Evolutionary conservation across 1,140 invertebrate genomes (phyloP), one percentile per base, ranked within the genome.

Genomic region (Tribolium madens): DNA sequence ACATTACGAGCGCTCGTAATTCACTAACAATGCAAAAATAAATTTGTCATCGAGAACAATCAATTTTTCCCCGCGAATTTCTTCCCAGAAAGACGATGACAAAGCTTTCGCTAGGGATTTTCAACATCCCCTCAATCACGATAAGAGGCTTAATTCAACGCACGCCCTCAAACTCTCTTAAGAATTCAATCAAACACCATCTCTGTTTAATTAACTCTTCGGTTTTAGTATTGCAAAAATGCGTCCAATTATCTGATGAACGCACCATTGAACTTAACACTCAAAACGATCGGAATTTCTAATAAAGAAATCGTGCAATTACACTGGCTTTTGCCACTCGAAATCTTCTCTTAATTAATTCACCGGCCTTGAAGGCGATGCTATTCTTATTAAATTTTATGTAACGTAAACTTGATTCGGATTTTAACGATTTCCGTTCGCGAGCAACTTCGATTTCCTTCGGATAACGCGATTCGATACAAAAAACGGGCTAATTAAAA

Each of bases 341-440:
- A 57, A 57, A 26, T 57, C 52, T 57, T 57, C 9, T n/a, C 21
- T 64, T 64, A 64, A 64, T 64, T 64, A 31, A 64, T 64, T 64
- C 26, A 26, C n/a, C 57, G 57, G 26, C 57, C 57, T 64, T 64
- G 57, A 26, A 33, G 26, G 10, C 21, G 21, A 42, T 33, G 57
- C 57, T n/a, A 64, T 64, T 64, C 14, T 64, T 64, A 33, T 64
- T 64, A 64, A 64, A 64, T 64, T 64, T 64, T 64, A 64, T 64
- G 57, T 64, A 64, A 64, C 57, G 17, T 64, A 33, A 50, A 64
- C 5, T 60, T 60, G 9, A 52, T 60, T 60, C 53, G 6, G 53
- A 60, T 60, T 60, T 60, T 64, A 64, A 64, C 57, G 26, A 64
- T 64, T 64, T 64, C 57, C 57, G 57, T 18, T 13, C 18, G 15